Base-by-base conservation (phyloP, 2,888 invertebrate genomes). In the Bhutanitis thaidina region DNA sequence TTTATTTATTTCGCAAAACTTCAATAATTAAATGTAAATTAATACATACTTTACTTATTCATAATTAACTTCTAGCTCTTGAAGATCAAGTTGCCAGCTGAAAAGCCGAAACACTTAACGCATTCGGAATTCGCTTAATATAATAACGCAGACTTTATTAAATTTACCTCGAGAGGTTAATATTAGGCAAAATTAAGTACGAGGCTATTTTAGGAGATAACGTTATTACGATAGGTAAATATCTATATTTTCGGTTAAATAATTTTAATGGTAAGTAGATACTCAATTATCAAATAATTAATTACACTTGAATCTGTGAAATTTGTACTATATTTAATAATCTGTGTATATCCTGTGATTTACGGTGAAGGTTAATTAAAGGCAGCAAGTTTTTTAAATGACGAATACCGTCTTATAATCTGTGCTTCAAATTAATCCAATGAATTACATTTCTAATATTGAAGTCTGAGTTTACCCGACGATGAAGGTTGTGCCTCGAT, bases 81-180 rank as follows among this genome's bases (percentile, higher is more conserved):
- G n/a, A 16, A 50, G 15, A 34, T 44, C 32, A 34, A 50, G 13
- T 43, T 43, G 20, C 49, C 34, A 25, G n/a, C 29, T 44, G 39
- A 34, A 39, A 45, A 49, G 14, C 25, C 20, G 38, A 49, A 44
- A 43, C 45, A 51, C 51, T 51, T 36, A 51, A 51, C 40, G 36
- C 35, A 45, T 51, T 50, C 34, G 34, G 39, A 35, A 51, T 41
- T 45, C 40, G 30, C 25, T 41, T 51, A 45, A 51, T 41, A 41
- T 39, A 51, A 41, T 51, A 41, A 45, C 45, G 25, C 29, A 35
- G 39, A 40, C 32, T 49, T 50, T 40, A 51, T 51, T 45, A 51
- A 36, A 36, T 51, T 45, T 40, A 40, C 40, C 35, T 45, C 20
- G 45, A 45, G 45, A 45, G 51, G 36, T 45, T 51, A 37, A 51